A percentile compares a stretch with the other conserved stretches of the same genome.
phyloP scores from a whole-genome alignment of 2,888 invertebrate species.

The Agrotis segetum region DNA sequence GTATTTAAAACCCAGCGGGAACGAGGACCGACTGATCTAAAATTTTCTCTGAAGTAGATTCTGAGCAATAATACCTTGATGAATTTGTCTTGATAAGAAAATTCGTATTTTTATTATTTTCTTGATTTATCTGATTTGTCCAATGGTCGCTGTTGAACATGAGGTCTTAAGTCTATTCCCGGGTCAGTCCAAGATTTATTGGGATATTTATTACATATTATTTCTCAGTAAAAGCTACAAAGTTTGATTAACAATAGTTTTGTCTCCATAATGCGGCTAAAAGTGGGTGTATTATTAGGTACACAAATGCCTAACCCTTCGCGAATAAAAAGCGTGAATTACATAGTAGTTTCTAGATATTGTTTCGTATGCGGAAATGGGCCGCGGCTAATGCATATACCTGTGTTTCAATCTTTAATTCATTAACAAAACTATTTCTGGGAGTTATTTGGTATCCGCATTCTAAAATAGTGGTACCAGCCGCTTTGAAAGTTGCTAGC shows the following conservation, averaged over 20 bases:
- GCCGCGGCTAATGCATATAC: constrained; percentile 17
- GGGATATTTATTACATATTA: too few relatives aligned
- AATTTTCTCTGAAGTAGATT: constrained; percentile 29
- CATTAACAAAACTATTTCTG: constrained; percentile 38
- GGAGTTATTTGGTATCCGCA: constrained; percentile 12
- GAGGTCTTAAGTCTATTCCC: too few relatives aligned
- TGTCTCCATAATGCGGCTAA: too few relatives aligned
- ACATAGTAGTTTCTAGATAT: background rate
- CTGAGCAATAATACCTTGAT: constrained; percentile 26
- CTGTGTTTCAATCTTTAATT: constrained; percentile 50
- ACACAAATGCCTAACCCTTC: too few relatives aligned
- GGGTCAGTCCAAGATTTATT: too few relatives aligned
- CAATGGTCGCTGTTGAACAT: too few relatives aligned
- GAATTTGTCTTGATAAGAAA: constrained; percentile 27
- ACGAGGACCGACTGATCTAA: constrained; percentile 14
- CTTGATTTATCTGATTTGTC: too few relatives aligned
- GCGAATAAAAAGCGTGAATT: too few relatives aligned
- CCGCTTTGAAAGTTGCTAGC: background rate
- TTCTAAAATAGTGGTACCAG: background rate
- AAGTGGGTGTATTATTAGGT: too few relatives aligned
- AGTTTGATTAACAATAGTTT: too few relatives aligned
- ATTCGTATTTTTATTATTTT: constrained; percentile 21
- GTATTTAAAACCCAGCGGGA: constrained; percentile 28
- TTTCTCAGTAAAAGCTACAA: too few relatives aligned
- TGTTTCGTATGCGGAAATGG: background rate